Evolutionary conservation across 1,140 invertebrate species (phyloP).

Genomic region (Choristoneura fumiferana): DNA sequence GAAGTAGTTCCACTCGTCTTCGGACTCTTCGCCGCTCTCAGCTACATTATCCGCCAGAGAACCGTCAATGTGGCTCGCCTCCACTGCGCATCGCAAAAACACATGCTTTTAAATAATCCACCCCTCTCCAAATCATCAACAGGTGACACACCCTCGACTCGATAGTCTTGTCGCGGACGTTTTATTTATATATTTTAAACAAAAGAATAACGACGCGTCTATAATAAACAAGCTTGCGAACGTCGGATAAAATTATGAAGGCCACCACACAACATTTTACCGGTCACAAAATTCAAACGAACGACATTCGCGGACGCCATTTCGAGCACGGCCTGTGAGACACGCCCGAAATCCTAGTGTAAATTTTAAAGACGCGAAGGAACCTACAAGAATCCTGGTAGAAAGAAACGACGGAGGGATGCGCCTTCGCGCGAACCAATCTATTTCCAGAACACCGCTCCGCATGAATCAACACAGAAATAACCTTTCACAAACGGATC

Average conservation of each 20-base stretch:
- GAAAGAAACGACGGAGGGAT: conserved; percentile 53
- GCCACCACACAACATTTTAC: conserved; percentile 53
- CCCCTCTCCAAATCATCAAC: conserved; percentile 49
- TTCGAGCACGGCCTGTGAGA: conserved; percentile 60
- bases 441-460: conserved; percentile 76
- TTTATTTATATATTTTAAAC: conserved; percentile 7
- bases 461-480: conserved; percentile 77
- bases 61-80: conserved; percentile 65
- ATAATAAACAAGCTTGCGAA: conserved; percentile 1
- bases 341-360: conserved; percentile 53
- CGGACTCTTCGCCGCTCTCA: conserved; percentile 85
- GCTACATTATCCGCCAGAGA: conserved; percentile 84
- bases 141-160: conserved; percentile 69
- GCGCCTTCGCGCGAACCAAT: conserved; percentile 61
- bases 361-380: conserved; percentile 12
- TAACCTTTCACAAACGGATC: conserved; percentile 71
- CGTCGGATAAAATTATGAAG: conserved; percentile 34
- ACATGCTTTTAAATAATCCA: conserved; percentile 31
- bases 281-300: conserved; percentile 69
- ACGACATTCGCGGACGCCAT: conserved; percentile 70
- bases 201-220: conserved; percentile 1
- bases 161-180: conserved; percentile 24
- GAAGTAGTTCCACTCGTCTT: conserved; percentile 89
- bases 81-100: conserved; percentile 60
- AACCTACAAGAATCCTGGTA: conserved; percentile 54